phyloP scores from a whole-genome alignment of 2,113 vertebrate species.

The Plecotus auritus region DNA sequence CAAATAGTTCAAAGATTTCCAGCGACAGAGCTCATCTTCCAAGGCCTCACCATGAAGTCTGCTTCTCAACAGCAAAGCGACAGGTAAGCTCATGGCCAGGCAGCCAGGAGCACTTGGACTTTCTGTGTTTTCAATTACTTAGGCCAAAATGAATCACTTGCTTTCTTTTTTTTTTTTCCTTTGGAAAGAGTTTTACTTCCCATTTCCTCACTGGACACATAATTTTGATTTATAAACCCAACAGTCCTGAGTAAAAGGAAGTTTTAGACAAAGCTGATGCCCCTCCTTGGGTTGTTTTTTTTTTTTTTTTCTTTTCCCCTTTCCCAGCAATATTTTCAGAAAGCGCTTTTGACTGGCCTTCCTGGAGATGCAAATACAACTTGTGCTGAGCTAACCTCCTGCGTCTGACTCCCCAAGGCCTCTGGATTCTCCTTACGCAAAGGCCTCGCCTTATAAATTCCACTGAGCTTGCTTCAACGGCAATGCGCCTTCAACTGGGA shows the following conservation, averaged over 20 bases:
- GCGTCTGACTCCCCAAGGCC: slow-evolving; percentile 60
- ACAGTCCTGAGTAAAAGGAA: slow-evolving; percentile 80
- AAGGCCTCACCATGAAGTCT: slow-evolving; percentile 45
- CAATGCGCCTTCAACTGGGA: slow-evolving; percentile 76
- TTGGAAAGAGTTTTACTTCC: slow-evolving; percentile 86
- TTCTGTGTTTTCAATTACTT: slow-evolving; percentile 87
- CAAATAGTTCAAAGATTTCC: slow-evolving; percentile 71
- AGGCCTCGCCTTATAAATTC: slow-evolving; percentile 72
- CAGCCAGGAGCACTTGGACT: slow-evolving; percentile 51
- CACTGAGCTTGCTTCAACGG: slow-evolving; percentile 64
- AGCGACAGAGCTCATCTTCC: slow-evolving; percentile 40
- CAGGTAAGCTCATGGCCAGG: slow-evolving; percentile 63
- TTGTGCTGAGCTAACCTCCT: slow-evolving; percentile 40
- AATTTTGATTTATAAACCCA: slow-evolving; percentile 88
- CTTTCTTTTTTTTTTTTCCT: slow-evolving; percentile 76
- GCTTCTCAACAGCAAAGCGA: slow-evolving; percentile 53
- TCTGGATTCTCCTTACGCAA: slow-evolving; percentile 65
- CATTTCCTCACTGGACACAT: slow-evolving; percentile 84
- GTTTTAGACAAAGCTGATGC: slow-evolving; percentile 79
- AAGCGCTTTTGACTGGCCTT: slow-evolving; percentile 38
- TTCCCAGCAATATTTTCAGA: slow-evolving; percentile 61
- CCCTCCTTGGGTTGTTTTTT: slow-evolving; percentile 39
- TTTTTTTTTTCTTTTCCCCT: slow-evolving; percentile 50
- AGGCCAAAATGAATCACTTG: slow-evolving; percentile 82
- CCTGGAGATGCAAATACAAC: slow-evolving; percentile 55